phyloP scores from a whole-genome alignment of 2,797 vertebrate species.

The Florisuga fusca region DNA sequence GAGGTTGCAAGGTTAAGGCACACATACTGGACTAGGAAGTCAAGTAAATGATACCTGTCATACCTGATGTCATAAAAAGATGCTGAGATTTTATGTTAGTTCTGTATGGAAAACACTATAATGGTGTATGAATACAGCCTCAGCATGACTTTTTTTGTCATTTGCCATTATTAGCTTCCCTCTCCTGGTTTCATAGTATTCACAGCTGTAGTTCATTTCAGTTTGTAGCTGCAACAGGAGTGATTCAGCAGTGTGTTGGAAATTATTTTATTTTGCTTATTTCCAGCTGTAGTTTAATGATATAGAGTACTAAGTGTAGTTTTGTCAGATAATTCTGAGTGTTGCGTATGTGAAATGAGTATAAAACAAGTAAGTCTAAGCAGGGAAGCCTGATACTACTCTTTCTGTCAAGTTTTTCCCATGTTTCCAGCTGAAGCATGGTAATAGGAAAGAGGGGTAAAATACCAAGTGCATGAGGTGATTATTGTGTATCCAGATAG shows the following conservation, averaged over 20 bases:
- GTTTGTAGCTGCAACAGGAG: background rate
- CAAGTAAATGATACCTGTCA: background rate
- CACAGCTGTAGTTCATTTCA: background rate
- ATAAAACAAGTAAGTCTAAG: background rate
- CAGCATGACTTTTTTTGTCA: background rate
- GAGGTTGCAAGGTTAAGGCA: background rate
- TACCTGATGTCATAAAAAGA: background rate
- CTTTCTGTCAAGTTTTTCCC: background rate
- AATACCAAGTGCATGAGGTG: background rate
- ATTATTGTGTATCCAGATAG: background rate
- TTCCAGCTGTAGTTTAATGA: background rate
- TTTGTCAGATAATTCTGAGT: background rate
- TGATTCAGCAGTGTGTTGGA: background rate
- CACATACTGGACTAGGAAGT: background rate
- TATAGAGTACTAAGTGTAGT: background rate
- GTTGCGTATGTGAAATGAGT: background rate
- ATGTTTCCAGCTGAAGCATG: background rate
- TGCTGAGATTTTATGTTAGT: background rate
- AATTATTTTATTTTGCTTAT: background rate
- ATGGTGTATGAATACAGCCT: background rate
- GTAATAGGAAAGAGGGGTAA: background rate
- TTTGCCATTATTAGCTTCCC: background rate
- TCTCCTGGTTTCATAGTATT: background rate
- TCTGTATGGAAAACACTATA: background rate
- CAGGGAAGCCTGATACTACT: background rate